Conservation (phyloP, 2,113 vertebrate species). For the Chionis minor region DNA sequence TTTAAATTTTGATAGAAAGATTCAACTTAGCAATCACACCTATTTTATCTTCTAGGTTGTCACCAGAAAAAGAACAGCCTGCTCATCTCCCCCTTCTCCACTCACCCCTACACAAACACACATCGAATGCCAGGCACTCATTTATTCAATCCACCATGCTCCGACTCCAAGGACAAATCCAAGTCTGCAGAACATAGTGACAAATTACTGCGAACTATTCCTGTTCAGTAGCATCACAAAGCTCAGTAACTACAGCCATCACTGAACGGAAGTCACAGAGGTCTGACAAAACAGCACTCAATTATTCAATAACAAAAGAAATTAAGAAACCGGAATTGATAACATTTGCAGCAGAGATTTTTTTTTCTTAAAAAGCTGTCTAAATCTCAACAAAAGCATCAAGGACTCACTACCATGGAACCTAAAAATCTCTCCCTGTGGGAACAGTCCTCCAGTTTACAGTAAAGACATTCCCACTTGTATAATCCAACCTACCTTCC, state of each 20-base stretch:
- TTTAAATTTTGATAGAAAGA: not conserved
- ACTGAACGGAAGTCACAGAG: not conserved
- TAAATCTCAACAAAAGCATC: not conserved
- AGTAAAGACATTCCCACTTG: not conserved
- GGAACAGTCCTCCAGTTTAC: not conserved
- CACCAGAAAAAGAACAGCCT: not conserved
- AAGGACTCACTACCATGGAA: not conserved
- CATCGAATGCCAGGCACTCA: not conserved
- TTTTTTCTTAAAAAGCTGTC: not conserved
- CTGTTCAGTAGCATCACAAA: not conserved
- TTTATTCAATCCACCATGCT: not conserved
- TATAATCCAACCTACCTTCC: not conserved
- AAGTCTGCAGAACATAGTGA: not conserved
- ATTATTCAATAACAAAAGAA: not conserved
- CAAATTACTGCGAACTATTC: not conserved
- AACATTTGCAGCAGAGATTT: not conserved
- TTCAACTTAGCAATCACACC: not conserved
- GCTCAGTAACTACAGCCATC: not conserved
- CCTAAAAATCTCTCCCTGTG: not conserved
- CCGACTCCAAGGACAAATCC: not conserved
- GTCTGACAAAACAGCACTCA: not conserved
- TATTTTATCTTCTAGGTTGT: not conserved
- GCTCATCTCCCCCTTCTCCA: not conserved
- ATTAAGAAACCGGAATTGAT: not conserved
- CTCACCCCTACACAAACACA: not conserved